Percentiles rank a stretch among this genome's conserved stretches.
These are phyloP conservation scores for Phasia obesa DNA, from an alignment of 2,888 invertebrate species.

Conservation along the genomic window DNA sequence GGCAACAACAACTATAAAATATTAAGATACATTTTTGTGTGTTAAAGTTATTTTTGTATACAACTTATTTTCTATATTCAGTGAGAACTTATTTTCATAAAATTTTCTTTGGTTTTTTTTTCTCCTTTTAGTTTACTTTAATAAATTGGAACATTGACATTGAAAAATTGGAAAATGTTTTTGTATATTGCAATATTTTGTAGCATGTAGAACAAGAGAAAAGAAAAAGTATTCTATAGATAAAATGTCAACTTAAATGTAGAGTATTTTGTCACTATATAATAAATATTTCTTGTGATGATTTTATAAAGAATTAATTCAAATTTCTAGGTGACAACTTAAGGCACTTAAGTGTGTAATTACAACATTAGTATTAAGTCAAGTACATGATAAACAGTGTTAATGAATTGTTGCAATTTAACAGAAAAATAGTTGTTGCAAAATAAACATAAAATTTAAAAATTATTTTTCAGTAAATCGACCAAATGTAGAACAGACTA, in stretches of 20 bases:
- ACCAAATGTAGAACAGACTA: no score
- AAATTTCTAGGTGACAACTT: not conserved
- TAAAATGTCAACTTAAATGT: not conserved
- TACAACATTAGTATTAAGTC: slow-evolving; percentile 6
- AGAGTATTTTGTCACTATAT: not conserved
- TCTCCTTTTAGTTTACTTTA: not conserved
- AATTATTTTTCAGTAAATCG: no score
- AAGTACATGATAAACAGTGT: slow-evolving; percentile 19
- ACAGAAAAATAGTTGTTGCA: no score
- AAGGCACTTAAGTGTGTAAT: slow-evolving; percentile 20
- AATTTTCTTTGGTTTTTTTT: not conserved
- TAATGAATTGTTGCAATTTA: no score
- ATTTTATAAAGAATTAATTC: not conserved
- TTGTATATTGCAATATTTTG: not conserved
- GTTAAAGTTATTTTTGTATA: not conserved
- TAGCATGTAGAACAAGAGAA: not conserved
- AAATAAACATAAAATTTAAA: no score
- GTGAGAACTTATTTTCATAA: not conserved
- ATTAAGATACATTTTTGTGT: slow-evolving; percentile 6
- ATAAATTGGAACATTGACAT: slow-evolving; percentile 65
- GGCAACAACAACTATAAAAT: not conserved
- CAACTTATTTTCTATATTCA: no score
- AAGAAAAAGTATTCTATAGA: slow-evolving; percentile 10
- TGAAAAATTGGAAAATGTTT: slow-evolving; percentile 52
- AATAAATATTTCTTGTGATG: not conserved